A percentile compares a stretch with the other conserved stretches of the same genome.
Evolutionary conservation across 2,797 vertebrate species (phyloP).

Genomic region (Cuniculus paca): DNA sequence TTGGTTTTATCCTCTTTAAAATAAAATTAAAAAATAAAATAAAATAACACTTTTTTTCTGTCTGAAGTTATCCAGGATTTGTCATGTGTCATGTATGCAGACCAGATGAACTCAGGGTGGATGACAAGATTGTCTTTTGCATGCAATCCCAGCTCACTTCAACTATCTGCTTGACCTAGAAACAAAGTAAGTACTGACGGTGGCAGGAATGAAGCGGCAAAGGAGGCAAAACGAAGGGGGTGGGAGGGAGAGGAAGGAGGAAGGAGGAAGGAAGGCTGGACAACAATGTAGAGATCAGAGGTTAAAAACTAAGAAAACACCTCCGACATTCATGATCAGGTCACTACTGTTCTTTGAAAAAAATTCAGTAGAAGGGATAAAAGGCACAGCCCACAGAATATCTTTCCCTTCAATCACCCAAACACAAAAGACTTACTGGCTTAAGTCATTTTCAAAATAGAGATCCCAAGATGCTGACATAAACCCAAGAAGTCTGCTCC

Average conservation of each 20-base stretch:
- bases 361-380: not conserved
- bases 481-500: not conserved
- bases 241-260: too few relatives aligned
- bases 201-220: too few relatives aligned
- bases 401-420: not conserved
- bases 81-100: not conserved
- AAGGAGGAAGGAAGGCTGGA: not conserved
- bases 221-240: not conserved
- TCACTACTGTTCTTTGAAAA: not conserved
- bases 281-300: not conserved
- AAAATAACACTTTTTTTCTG: not conserved
- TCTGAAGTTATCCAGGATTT: not conserved
- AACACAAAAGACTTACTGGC: not conserved
- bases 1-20: too few relatives aligned
- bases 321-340: not conserved
- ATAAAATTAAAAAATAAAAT: too few relatives aligned
- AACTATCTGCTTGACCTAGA: not conserved
- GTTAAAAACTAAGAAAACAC: conserved; percentile 8
- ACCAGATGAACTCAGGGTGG: not conserved
- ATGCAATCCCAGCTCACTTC: not conserved
- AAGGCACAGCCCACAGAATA: not conserved
- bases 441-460: not conserved
- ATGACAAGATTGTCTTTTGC: not conserved
- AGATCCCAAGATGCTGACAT: not conserved
- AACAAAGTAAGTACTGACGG: not conserved